A percentile compares a stretch with the other conserved stretches of the same genome.
phyloP scores from a whole-genome alignment of 2,113 vertebrate genomes.

The Chloebia gouldiae region DNA sequence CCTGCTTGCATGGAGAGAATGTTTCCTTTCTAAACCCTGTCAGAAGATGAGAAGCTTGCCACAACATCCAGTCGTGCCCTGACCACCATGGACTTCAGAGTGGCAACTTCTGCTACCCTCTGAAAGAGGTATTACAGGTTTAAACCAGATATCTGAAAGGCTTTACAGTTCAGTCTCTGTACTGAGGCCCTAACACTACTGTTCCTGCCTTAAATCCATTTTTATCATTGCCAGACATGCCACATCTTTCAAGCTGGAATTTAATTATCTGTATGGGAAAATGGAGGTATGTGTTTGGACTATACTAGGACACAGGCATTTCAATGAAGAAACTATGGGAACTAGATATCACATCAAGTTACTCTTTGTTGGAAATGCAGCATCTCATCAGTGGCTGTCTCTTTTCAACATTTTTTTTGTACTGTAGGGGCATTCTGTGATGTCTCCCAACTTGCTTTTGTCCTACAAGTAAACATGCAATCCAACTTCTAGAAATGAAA shows the following conservation, averaged over 20 bases:
- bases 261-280: background rate
- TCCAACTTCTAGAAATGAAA: constrained; percentile 42
- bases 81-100: background rate
- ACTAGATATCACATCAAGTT: background rate
- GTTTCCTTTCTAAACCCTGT: background rate
- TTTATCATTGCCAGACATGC: background rate
- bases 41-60: background rate
- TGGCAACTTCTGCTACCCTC: too few relatives aligned
- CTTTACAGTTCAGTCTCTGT: background rate
- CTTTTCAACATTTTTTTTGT: background rate
- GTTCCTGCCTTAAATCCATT: background rate
- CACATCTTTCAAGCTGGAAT: background rate
- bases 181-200: background rate
- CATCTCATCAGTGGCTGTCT: background rate
- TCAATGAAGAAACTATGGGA: background rate
- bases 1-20: background rate
- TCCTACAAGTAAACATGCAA: constrained; percentile 3
- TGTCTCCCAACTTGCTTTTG: background rate
- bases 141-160: background rate
- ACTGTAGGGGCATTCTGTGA: background rate
- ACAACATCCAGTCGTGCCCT: background rate
- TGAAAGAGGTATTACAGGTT: background rate
- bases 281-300: background rate
- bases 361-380: background rate
- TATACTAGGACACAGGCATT: background rate